Percentiles rank a stretch among this genome's conserved stretches.
Evolutionary conservation across 1,140 invertebrate genomes (phyloP).

Genomic region (Drosophila ficusphila): DNA sequence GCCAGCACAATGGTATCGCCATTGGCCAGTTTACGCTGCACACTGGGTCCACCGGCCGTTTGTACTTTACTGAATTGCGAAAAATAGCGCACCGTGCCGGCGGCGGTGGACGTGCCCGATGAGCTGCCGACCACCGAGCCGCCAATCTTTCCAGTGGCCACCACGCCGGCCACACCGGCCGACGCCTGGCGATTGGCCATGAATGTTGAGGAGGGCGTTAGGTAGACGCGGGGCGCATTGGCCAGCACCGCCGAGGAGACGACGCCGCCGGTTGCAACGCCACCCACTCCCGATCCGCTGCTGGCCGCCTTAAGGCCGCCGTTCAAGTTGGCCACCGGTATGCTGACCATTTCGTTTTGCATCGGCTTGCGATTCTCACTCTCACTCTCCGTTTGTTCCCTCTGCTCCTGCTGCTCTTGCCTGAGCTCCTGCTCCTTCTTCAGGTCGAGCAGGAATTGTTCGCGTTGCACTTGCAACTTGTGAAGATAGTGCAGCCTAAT

Average conservation of each 20-base stretch:
- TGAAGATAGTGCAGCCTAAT: too few relatives aligned
- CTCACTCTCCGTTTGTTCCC: too few relatives aligned
- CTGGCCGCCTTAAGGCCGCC: conserved; percentile 59
- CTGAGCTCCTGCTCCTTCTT: conserved; percentile 2
- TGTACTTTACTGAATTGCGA: conserved; percentile 66
- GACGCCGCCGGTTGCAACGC: conserved; percentile 33
- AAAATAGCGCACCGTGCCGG: conserved; percentile 61
- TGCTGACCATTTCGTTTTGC: conserved; percentile 82
- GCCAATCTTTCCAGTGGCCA: conserved; percentile 6
- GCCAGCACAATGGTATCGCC: conserved; percentile 58
- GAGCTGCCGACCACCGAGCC: conserved; percentile 1
- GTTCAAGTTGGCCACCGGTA: conserved; percentile 72
- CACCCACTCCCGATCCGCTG: conserved; percentile 43
- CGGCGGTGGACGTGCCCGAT: background rate
- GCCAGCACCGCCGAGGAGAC: conserved; percentile 52
- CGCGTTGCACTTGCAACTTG: too few relatives aligned
- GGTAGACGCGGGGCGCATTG: conserved; percentile 61
- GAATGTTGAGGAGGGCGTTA: conserved; percentile 49
- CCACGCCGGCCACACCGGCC: conserved; percentile 8
- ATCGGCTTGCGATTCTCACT: conserved; percentile 29
- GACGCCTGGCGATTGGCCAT: conserved; percentile 32
- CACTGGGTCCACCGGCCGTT: conserved; percentile 10
- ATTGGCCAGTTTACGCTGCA: conserved; percentile 50
- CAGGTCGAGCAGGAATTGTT: too few relatives aligned
- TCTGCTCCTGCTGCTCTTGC: background rate